Evolutionary conservation across 2,113 vertebrate genomes (phyloP), one percentile per base, ranked within the genome.

Genomic region (Lipophrys pholis): DNA sequence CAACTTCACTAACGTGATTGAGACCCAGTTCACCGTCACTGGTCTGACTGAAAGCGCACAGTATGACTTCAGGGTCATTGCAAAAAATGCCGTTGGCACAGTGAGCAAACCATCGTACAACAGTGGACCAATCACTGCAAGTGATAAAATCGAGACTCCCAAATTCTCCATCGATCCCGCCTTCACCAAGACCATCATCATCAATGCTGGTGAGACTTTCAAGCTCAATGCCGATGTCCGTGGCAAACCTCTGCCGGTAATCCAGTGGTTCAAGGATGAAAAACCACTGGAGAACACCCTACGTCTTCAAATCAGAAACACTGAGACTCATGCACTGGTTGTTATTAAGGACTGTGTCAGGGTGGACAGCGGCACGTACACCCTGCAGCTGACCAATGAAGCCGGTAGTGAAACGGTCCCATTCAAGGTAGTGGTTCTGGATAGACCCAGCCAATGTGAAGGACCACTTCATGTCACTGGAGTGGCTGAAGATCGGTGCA

Each of bases 51-150:
- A 99, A 94, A 96, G 97, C 81, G 93, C 96, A 77, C 95, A 96
- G 88, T 99, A 99, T 4, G 98, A 99, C 89, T 99, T 99, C 76
- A 97, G 98, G 95, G 95, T 99, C 66, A 95, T 97, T 91, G 98
- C 98, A 83, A 99, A 96, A 92, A 99, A 99, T 83, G 95, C 97
- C 73, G 97, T 96, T 64, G 97, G 97, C 73, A 87, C 95, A 56
- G 61, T 98, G 73, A 99, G 98, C 84, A 99, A 96, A 82, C 96
- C 97, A 69, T 99, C 98, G 66, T 98, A 96, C 71, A 99, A 97
- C 86, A 98, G 96, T 84, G 98, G 97, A 85, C 96, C 98, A 53
- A 97, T 99, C 82, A 95, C 93, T 75, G 97, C 97, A 86, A 96
- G 94, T 69, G 97, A 99, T 85, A 94, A 96, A 71, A 91, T 98